Conservation (phyloP, 2,113 vertebrate genomes). For the Oryzias woworae region DNA sequence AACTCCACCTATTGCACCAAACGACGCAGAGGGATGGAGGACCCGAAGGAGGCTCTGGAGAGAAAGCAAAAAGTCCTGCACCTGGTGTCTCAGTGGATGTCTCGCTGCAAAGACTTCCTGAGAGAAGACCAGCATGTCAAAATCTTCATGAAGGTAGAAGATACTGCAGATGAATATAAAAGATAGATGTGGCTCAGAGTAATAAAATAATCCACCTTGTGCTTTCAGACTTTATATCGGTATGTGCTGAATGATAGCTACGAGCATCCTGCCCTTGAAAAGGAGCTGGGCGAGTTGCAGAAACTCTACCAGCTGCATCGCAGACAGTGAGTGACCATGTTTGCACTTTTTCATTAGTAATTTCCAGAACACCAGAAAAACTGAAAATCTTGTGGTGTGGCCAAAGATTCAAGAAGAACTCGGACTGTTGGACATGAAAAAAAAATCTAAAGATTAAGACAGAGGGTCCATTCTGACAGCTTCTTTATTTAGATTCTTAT, state of each 20-base stretch:
- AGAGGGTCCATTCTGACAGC: slow-evolving; percentile 35
- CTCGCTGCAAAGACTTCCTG: slow-evolving; percentile 88
- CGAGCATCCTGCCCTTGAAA: slow-evolving; percentile 90
- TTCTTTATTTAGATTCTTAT: slow-evolving; percentile 46
- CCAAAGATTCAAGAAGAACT: slow-evolving; percentile 14
- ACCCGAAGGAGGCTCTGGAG: slow-evolving; percentile 82
- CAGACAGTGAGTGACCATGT: slow-evolving; percentile 85
- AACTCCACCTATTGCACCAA: slow-evolving; percentile 89
- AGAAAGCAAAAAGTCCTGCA: slow-evolving; percentile 92
- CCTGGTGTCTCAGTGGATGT: slow-evolving; percentile 92
- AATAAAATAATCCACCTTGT: slow-evolving; percentile 31
- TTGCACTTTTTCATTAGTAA: background rate
- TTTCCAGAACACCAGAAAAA: background rate
- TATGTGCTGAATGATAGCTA: slow-evolving; percentile 92
- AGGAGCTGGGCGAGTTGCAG: slow-evolving; percentile 90
- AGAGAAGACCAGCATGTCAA: slow-evolving; percentile 91
- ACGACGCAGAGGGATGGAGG: slow-evolving; percentile 84
- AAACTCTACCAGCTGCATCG: slow-evolving; percentile 90
- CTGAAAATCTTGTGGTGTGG: background rate
- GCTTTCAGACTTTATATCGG: slow-evolving; percentile 87
- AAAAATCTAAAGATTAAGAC: slow-evolving; percentile 41
- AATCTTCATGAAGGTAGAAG: slow-evolving; percentile 90
- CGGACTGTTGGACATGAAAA: slow-evolving; percentile 15
- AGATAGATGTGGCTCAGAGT: slow-evolving; percentile 10
- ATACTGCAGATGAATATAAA: slow-evolving; percentile 4